Percentiles rank a stretch among this genome's conserved stretches.
phyloP scores from a whole-genome alignment of 1,140 invertebrate species.

The Neodiprion fabricii region DNA sequence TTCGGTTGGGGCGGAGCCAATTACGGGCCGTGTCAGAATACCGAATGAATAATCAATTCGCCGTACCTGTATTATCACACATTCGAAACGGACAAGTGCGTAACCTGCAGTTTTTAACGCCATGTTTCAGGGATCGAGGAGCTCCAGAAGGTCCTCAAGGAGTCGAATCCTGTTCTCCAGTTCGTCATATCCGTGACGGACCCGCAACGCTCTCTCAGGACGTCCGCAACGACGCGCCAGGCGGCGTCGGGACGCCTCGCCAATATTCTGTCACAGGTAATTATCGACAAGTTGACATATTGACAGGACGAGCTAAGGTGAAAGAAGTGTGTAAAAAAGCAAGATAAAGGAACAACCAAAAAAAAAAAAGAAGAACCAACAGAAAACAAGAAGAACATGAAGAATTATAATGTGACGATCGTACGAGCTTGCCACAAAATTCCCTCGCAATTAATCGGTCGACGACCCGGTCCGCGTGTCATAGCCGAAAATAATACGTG shows the following conservation, averaged over 20 bases:
- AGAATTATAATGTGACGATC: no score
- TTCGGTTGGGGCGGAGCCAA: no score
- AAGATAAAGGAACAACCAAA: no score
- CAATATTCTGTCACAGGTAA: conserved; percentile 45
- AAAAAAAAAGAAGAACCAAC: no score
- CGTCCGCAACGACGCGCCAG: conserved; percentile 39
- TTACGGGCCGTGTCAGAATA: no score
- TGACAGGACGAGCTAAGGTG: no score
- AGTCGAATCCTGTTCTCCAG: conserved; percentile 44
- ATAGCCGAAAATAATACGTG: no score
- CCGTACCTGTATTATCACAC: no score
- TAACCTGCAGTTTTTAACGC: background rate
- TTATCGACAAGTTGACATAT: background rate
- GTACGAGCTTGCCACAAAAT: background rate
- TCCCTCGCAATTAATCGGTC: background rate
- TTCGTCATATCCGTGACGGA: conserved; percentile 49
- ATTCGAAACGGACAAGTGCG: no score
- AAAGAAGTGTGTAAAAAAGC: no score
- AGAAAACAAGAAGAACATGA: no score
- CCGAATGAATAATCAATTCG: no score
- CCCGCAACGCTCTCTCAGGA: conserved; percentile 35
- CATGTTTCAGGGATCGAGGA: conserved; percentile 43
- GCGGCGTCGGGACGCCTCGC: conserved; percentile 38
- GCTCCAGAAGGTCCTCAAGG: conserved; percentile 45
- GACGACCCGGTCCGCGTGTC: background rate